Percentiles rank a stretch among this genome's conserved stretches.
These are phyloP conservation scores for Babyrousa celebensis DNA, from an alignment of 2,797 vertebrate genomes.

Conservation along the genomic window DNA sequence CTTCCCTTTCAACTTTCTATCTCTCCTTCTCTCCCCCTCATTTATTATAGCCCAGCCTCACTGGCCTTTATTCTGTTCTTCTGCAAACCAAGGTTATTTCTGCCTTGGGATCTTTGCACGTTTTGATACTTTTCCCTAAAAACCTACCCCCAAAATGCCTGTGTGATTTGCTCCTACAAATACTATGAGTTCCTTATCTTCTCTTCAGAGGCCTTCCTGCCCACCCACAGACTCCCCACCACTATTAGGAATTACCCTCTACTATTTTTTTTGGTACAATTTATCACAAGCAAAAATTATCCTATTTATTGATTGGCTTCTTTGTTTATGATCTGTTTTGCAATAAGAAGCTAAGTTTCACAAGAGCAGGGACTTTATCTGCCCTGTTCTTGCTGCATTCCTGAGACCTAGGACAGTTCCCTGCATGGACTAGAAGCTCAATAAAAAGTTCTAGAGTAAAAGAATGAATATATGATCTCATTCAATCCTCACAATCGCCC, in stretches of 20 bases:
- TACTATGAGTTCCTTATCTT: not conserved
- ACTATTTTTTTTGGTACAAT: not conserved
- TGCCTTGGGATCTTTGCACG: not conserved
- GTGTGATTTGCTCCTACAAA: not conserved
- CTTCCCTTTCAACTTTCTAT: not conserved
- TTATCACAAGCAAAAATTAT: conserved; percentile 22
- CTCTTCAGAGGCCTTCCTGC: not conserved
- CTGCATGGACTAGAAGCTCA: not conserved
- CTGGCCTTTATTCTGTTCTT: not conserved
- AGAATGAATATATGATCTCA: not conserved
- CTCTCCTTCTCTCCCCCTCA: not conserved
- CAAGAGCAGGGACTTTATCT: not conserved
- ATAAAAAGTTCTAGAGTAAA: not conserved
- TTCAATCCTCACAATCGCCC: not conserved
- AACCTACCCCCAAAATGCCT: not conserved
- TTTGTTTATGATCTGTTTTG: not conserved
- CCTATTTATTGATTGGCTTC: conserved; percentile 1
- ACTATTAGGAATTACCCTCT: not conserved
- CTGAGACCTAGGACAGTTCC: not conserved
- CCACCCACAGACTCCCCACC: not conserved
- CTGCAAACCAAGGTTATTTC: not conserved
- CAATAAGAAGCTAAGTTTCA: not conserved
- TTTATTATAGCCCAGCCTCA: not conserved
- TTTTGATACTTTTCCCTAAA: not conserved
- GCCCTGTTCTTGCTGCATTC: not conserved